Conservation (phyloP, 1,140 invertebrate species). For the Temnothorax nylanderi region DNA sequence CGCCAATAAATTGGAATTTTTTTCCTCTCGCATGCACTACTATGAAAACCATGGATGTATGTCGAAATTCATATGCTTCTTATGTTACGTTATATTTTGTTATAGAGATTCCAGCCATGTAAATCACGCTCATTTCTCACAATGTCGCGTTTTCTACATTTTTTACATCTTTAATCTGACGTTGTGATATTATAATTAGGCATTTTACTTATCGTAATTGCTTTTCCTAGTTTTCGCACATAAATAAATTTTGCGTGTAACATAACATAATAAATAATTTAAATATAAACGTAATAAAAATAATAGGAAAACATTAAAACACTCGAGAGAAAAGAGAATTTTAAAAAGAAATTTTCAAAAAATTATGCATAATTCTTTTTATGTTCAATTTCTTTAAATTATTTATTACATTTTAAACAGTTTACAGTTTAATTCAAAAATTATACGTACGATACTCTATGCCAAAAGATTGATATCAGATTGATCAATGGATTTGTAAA, state of each 20-base stretch:
- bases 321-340: not conserved
- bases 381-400: not conserved
- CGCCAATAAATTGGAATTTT: conserved; percentile 56
- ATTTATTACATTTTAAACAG: not conserved
- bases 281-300: not conserved
- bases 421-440: not conserved
- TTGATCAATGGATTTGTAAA: not conserved
- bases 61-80: conserved; percentile 27
- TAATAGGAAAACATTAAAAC: not conserved
- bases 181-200: not conserved
- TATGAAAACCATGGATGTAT: not conserved
- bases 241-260: not conserved
- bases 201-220: not conserved
- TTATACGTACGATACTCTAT: not conserved
- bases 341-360: not conserved
- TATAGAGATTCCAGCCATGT: not conserved
- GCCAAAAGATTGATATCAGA: not conserved
- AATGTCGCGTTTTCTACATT: not conserved
- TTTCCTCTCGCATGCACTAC: conserved; percentile 12
- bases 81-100: conserved; percentile 7
- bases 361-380: not conserved
- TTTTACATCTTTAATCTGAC: conserved; percentile 4
- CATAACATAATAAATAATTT: not conserved
- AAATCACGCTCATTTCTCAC: not conserved
- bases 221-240: not conserved